These are phyloP conservation scores for Gadus macrocephalus DNA, from an alignment of 2,113 vertebrate species.

Conservation along the genomic window DNA sequence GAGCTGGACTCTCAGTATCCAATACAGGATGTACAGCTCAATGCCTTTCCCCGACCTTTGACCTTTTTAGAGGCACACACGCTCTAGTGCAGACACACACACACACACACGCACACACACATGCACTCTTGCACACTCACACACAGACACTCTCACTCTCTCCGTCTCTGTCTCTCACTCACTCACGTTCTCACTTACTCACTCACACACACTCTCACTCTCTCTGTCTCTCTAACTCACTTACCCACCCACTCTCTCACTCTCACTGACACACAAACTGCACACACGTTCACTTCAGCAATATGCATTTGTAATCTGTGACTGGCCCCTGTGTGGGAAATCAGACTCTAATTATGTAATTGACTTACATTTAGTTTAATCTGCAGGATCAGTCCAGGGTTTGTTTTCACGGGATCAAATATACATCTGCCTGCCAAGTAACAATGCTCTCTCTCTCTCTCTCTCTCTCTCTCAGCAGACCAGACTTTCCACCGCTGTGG, in stretches of 20 bases:
- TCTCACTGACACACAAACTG: not conserved
- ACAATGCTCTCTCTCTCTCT: conserved; percentile 13
- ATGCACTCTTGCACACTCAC: not conserved
- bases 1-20: not conserved
- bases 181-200: too few relatives aligned
- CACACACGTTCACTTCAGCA: not conserved
- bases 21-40: not conserved
- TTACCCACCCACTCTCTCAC: not conserved
- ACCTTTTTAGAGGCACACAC: not conserved
- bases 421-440: conserved; percentile 31
- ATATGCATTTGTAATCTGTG: conserved; percentile 11
- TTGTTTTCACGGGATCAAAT: conserved; percentile 56
- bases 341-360: conserved; percentile 57
- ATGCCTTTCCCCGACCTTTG: not conserved
- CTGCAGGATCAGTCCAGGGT: conserved; percentile 35
- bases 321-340: conserved; percentile 32
- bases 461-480: not conserved
- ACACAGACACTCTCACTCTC: not conserved
- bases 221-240: not conserved
- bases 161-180: too few relatives aligned
- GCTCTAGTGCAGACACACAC: not conserved
- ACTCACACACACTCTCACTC: not conserved
- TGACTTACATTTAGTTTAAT: conserved; percentile 53
- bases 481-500: not conserved
- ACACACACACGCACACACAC: not conserved